These are phyloP conservation scores for Sternarchorhynchus goeldii DNA, from an alignment of 2,797 vertebrate genomes.

Conservation along the genomic window DNA sequence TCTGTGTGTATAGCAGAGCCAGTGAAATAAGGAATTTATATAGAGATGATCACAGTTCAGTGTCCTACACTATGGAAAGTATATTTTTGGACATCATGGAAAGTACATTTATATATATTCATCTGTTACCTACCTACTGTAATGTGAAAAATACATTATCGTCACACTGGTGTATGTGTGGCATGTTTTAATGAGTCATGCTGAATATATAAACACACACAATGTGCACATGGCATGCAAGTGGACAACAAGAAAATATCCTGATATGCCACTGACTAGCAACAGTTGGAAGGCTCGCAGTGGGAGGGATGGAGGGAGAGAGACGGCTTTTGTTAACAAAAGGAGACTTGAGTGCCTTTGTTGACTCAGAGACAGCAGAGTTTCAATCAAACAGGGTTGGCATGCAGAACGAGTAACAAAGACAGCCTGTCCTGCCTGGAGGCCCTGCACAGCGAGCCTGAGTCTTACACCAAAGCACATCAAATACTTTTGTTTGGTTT, in stretches of 20 bases:
- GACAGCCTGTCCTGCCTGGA: neutral
- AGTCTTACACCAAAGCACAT: neutral
- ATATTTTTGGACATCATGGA: neutral
- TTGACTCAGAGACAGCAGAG: constrained; percentile 16
- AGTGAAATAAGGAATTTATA: too few relatives aligned
- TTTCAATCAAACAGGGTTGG: constrained; percentile 19
- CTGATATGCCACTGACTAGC: too few relatives aligned
- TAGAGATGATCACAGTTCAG: too few relatives aligned
- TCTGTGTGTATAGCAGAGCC: too few relatives aligned
- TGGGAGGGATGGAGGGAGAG: neutral
- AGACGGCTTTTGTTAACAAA: constrained; percentile 1
- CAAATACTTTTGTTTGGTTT: neutral
- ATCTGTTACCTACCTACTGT: neutral
- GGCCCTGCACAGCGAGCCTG: neutral
- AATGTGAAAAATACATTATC: neutral
- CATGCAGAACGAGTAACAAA: constrained; percentile 13
- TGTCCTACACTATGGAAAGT: too few relatives aligned
- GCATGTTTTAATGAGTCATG: too few relatives aligned
- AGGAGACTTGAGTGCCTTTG: constrained; percentile 1
- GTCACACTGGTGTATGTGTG: too few relatives aligned
- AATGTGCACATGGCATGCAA: too few relatives aligned
- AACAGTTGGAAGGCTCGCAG: neutral
- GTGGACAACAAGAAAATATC: too few relatives aligned
- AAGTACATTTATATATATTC: neutral
- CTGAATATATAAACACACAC: too few relatives aligned